Base-by-base conservation (phyloP, 2,797 vertebrate genomes). In the Cossypha niveicapilla region DNA sequence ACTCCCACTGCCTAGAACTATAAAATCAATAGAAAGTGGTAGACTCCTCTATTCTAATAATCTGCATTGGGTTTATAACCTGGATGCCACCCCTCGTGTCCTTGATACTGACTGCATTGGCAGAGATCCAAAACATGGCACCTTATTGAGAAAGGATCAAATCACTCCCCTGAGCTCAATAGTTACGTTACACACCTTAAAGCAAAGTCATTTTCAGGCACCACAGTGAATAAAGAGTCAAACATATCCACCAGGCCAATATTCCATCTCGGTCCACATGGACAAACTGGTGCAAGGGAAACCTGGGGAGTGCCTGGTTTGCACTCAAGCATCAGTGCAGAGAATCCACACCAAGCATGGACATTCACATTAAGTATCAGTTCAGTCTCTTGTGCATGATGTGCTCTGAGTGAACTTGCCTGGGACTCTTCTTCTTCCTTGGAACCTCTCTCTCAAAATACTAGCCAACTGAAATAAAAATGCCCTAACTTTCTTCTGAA, bases 351-450 rank as follows among this genome's bases (percentile, higher is more conserved):
- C 14, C 27, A 57, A 45, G 24, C 30, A 50, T 73, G 24, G n/a
- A 51, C 28, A 30, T 48, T 61, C 37, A 28, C 57, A 34, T 42
- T 28, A 76, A 41, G 2, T 3, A 6, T 19, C n/a, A 88, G 42
- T 3, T 0, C 47, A 65, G 18, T 32, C 24, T 70, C 42, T 25
- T 28, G 47, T 4, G 1, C n/a, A 18, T 13, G 1, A 16, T 48
- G 25, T 6, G 7, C 16, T 58, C 23, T 30, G 39, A 67, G 30
- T 22, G 25, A 83, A 63, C 10, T 44, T 35, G 51, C 6, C 30
- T 35, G 35, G 6, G 21, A 66, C 74, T 50, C 13, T 70, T 39
- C 21, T 53, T 54, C 54, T 65, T 58, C 51, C 66, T 58, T 75
- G 21, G 51, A 81, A 6, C 1, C 1, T 12, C 14, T 11, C 4